Evolutionary conservation across 2,888 invertebrate species (phyloP), one percentile per base, ranked within the genome.

Genomic region (Cantharis lateralis): DNA sequence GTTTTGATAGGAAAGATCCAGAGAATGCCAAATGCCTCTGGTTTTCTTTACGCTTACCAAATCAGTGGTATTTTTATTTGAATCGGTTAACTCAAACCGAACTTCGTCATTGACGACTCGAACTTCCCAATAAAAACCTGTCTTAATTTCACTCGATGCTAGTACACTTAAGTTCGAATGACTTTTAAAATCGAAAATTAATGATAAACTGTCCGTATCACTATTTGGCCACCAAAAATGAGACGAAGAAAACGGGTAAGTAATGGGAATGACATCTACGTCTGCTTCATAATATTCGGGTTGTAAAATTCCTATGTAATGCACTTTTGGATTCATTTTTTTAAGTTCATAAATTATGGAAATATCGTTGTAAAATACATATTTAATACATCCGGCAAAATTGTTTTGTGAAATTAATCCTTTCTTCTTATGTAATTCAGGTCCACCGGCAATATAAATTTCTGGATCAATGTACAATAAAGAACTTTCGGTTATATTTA

Each of bases 341-440:
- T 95, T 93, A 79, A 98, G 88, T 85, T 96, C 96, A 86, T 97
- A 96, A 79, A 98, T 90, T 81, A 98, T 95, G 0, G 96, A 96
- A 28, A 96, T 93, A 85, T 97, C 96, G 87, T 98, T 97, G 88
- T 96, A 97, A 87, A 96, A 98, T 68, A 97, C 96, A 87, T 96
- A 96, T 86, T 96, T 96, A 61, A 98, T 87, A 82, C 95, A 95
- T 20, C 98, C 76, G 93, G 96, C 84, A 92, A 92, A 82, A 95
- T 88, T 88, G 80, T 88, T 88, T 26, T 84, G 84, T 0, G 88
- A 88, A 76, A 84, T 82, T 15, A 88, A 89, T 70, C 97, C 95
- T 87, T 93, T 93, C 89, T 95, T 95, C 88, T 95, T 95, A 84
- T 94, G 91, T 78, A 95, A 87, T 86, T 95, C 95, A 1, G 96